Base-by-base conservation (phyloP, 2,888 invertebrate species). In the Sinelater perroti region DNA sequence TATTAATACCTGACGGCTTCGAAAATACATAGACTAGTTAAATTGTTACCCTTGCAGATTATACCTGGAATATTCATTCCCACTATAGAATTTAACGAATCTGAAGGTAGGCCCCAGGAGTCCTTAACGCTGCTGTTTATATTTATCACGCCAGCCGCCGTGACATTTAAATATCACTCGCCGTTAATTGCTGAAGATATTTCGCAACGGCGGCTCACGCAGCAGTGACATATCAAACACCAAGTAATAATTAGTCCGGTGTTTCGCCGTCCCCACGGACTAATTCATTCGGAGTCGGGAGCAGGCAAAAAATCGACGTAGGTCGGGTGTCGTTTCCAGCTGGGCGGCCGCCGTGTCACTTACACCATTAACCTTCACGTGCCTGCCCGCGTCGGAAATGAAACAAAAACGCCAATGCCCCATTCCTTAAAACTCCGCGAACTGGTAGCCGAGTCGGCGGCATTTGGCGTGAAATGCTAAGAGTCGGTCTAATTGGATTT, bases 241-340 rank as follows among this genome's bases (percentile, higher is more conserved):
- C 40, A 24, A 24, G 40, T 40, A 40, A 40, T 40, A 40, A 40
- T 40, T 40, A 40, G 40, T 40, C 40, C 40, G 40, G 40, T 40
- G 40, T 11, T 40, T 24, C 24, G 11, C 21, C 24, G 24, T 40
- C 40, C 40, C 40, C 16, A 24, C 2, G 40, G 40, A 24, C 40
- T 40, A 40, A 40, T 40, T 40, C 24, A 40, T 40, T 40, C 24
- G 40, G 24, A 40, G 40, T 40, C 40, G 16, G 13, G 14, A 40
- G 13, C 40, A 40, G 40, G 24, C 40, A 40, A 40, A 40, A 40
- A 40, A 40, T 40, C 40, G 40, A 40, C 40, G 24, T 24, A 40
- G 40, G 40, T 40, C 40, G 40, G 40, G 24, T 40, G 40, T 40
- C 40, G 40, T 40, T 24, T 40, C 40, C 40, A 40, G 40, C 24